Evolutionary conservation across 2,113 vertebrate species (phyloP), one percentile per base, ranked within the genome.

Genomic region (Saimiri boliviensis): DNA sequence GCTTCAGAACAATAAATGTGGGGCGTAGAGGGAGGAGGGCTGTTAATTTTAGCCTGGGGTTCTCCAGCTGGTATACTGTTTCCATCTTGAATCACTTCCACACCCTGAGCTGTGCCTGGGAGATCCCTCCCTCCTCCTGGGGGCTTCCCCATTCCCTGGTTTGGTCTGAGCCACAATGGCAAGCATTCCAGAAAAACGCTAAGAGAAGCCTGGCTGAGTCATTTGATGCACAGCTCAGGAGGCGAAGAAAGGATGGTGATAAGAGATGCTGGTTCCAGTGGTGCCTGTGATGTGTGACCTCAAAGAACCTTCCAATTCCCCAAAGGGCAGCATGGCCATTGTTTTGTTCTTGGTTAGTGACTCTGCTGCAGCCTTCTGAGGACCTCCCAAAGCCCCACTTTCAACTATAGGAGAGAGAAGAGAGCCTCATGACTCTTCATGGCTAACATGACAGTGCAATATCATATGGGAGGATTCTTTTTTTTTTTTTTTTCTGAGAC

Each of bases 1-100:
- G 91, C 93, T 96, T 91, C 49, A 77, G 77, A 87, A 42, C 74
- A 58, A 52, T 88, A 86, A 89, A 74, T 86, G 81, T 90, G 85
- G 94, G 95, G 89, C 16, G 9, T 17, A 56, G 86, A 19, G 86
- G 79, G 94, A 91, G 79, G 95, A 94, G 47, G 89, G 71, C 56
- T 97, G 90, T 95, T 97, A 95, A 96, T 96, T 95, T 96, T 96
- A 97, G 97, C 91, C 92, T 45, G 66, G 93, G 96, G 90, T 77
- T 97, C 95, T 95, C 96, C 96, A 98, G 96, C 95, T 97, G 95
- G 96, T 90, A 84, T 71, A 54, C 66, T 73, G 71, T 93, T 94
- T 90, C 91, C 94, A 70, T 95, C 87, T 93, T 93, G 86, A 97
- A 95, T 97, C 96, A 97, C 85, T 95, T 95, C 97, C 92, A 96